A percentile compares a stretch with the other conserved stretches of the same genome.
Conservation (phyloP, 2,888 invertebrate genomes). For the Leptinotarsa peninsularis region DNA sequence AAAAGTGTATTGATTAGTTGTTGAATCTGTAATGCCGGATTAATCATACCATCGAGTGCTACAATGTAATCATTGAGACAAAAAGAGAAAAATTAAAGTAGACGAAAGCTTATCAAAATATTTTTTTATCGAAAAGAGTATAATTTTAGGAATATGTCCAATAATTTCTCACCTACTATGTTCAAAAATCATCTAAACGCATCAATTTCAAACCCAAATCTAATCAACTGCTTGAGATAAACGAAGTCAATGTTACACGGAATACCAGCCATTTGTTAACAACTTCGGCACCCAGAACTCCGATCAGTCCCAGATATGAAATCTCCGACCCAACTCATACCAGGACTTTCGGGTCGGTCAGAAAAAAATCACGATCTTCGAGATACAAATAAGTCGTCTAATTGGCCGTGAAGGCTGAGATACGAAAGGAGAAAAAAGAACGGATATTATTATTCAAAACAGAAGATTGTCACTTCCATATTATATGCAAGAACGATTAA, state of each 20-base stretch:
- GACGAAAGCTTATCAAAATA: too few relatives aligned
- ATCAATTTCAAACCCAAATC: background rate
- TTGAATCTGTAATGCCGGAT: too few relatives aligned
- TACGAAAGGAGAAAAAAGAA: conserved; percentile 35
- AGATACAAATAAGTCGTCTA: conserved; percentile 44
- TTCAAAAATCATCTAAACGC: background rate
- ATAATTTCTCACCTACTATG: too few relatives aligned
- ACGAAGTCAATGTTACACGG: background rate
- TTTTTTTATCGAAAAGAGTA: too few relatives aligned
- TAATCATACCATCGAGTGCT: too few relatives aligned
- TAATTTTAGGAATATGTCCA: too few relatives aligned
- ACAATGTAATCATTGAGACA: too few relatives aligned
- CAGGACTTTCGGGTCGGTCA: background rate
- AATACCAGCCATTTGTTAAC: conserved; percentile 4
- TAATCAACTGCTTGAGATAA: background rate
- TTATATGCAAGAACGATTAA: conserved; percentile 55
- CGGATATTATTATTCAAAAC: conserved; percentile 49
- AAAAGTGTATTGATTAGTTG: too few relatives aligned
- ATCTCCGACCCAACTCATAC: conserved; percentile 15
- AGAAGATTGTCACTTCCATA: conserved; percentile 55
- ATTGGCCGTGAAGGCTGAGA: conserved; percentile 37
- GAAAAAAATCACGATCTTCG: conserved; percentile 11
- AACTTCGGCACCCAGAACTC: background rate
- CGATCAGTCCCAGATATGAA: background rate
- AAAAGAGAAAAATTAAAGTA: too few relatives aligned